Conservation (phyloP, 2,888 invertebrate genomes). For the Dexiosoma caninum region DNA sequence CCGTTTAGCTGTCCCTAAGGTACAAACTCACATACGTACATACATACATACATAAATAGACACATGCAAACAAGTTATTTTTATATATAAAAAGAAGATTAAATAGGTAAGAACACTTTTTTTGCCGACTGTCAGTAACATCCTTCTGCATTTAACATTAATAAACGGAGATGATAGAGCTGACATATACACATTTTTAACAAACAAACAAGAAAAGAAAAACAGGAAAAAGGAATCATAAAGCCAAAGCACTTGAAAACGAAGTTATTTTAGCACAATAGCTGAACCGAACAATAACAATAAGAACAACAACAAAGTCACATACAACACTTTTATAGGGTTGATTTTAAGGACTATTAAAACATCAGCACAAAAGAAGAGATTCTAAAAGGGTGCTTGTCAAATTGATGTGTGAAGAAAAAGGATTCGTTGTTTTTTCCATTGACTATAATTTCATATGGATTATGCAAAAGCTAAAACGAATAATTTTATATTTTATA, state of each 20-base stretch:
- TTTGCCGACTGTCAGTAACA: neutral
- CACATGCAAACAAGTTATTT: too few species aligned
- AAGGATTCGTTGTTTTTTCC: slow-evolving; percentile 45
- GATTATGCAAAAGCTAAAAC: slow-evolving; percentile 18
- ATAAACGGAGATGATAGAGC: slow-evolving; percentile 27
- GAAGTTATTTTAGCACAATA: slow-evolving; percentile 24
- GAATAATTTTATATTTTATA: slow-evolving; percentile 10
- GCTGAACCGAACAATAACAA: slow-evolving; percentile 29
- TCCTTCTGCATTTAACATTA: slow-evolving; percentile 47
- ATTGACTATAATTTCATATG: neutral
- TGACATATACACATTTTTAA: neutral
- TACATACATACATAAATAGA: too few species aligned
- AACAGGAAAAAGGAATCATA: slow-evolving; percentile 34
- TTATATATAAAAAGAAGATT: neutral
- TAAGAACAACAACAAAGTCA: too few species aligned
- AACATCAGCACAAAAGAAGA: slow-evolving; percentile 16
- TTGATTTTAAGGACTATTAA: slow-evolving; percentile 50
- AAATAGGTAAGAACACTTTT: neutral
- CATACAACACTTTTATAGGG: slow-evolving; percentile 53
- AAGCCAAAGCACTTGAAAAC: slow-evolving; percentile 54
- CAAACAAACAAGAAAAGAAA: neutral
- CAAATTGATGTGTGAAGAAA: slow-evolving; percentile 55
- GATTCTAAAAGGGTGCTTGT: slow-evolving; percentile 29
- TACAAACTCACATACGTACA: too few species aligned
- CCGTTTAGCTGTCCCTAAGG: too few species aligned